A percentile compares a stretch with the other conserved stretches of the same genome.
phyloP scores from a whole-genome alignment of 2,797 vertebrate genomes.

The Hypotaenidia okinawae region DNA sequence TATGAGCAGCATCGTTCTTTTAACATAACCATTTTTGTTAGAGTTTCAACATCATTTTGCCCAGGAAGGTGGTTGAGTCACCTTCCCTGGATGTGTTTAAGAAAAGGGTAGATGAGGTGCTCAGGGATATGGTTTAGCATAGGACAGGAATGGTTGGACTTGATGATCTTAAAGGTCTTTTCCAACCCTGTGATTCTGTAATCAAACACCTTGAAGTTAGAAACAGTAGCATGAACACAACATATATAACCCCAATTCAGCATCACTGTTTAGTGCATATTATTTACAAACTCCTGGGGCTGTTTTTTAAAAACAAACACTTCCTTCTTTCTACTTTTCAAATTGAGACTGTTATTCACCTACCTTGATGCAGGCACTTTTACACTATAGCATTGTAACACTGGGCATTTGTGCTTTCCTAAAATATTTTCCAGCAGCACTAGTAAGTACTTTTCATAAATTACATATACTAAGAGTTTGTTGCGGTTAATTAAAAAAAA shows the following conservation, averaged over 20 bases:
- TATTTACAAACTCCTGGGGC: background rate
- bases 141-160: no score
- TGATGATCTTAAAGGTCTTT: no score
- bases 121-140: no score
- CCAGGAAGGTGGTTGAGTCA: no score
- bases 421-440: background rate
- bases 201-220: background rate
- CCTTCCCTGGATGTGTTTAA: no score
- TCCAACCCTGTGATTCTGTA: no score
- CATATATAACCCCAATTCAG: background rate
- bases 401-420: background rate
- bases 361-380: background rate
- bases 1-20: background rate
- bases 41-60: background rate
- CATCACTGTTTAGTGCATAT: background rate
- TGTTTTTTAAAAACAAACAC: background rate
- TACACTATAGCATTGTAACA: background rate
- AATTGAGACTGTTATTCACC: background rate
- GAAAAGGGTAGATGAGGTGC: no score
- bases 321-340: background rate
- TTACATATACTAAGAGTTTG: background rate
- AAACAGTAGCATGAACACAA: background rate
- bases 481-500: background rate
- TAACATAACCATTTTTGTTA: background rate
- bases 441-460: background rate